Evolutionary conservation across 2,797 vertebrate genomes (phyloP), one percentile per base, ranked within the genome.

Genomic region (Astyanax mexicanus): DNA sequence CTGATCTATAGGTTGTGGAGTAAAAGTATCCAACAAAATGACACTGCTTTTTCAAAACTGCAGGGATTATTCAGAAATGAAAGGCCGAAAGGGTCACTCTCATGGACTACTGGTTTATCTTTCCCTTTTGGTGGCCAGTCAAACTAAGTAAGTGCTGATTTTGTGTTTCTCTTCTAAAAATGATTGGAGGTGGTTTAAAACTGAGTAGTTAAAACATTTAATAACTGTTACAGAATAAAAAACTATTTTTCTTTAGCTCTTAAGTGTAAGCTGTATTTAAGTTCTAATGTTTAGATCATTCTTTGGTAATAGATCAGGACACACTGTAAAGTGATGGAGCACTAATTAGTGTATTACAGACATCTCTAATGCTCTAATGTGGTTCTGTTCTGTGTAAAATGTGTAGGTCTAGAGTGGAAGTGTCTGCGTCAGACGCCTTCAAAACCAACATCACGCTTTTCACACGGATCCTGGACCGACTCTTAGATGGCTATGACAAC

Each of bases 401-500:
- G 13, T 79, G 27, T 60, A 92, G 91, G 75, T 88, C 86, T 8
- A 79, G 79, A 73, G 84, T 84, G 67, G 85, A 85, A 23, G 86
- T 84, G 49, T 88, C 89, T 49, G 83, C 83, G 27, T 88, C 87
- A 47, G 81, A 85, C 27, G 87, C 80, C 70, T 78, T 82, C 60
- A 90, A 90, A 80, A 91, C 89, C 83, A 84, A 84, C 69, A 92
- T 92, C 51, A 87, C 95, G 83, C 95, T 95, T 88, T 96, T 97
- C 85, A 96, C 96, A 57, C 93, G 90, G 79, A 97, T 97, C 85
- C 88, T 97, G 86, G 96, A 97, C 90, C 92, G 95, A 82, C 92
- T 97, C 72, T 88, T 97, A 86, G 95, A 97, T 87, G 96, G 95
- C 78, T 97, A 97, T 88, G 96, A 97, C 91, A 97, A 96, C 91